A percentile compares a stretch with the other conserved stretches of the same genome.
These are phyloP conservation scores for Pangasius larnaudii DNA, from an alignment of 2,797 vertebrate species.

Conservation along the genomic window DNA sequence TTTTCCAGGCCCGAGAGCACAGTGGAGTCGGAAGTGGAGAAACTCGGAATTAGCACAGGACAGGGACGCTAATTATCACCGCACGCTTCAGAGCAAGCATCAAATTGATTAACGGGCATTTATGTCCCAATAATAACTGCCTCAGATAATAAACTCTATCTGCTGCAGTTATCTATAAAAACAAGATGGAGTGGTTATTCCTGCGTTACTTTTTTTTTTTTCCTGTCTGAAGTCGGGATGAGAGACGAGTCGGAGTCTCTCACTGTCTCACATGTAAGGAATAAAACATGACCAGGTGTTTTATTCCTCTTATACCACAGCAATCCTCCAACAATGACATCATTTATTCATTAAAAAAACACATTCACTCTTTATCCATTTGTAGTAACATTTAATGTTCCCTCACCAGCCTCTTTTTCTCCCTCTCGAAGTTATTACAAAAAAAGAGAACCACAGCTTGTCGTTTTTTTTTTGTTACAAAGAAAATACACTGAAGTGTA, in stretches of 20 bases:
- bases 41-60: slow-evolving; percentile 36
- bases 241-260: background rate
- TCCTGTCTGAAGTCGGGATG: slow-evolving; percentile 63
- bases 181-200: background rate
- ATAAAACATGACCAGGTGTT: background rate
- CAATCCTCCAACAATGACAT: background rate
- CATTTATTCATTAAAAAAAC: background rate
- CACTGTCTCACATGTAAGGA: too few species aligned
- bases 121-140: slow-evolving; percentile 45
- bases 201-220: background rate
- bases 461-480: too few species aligned
- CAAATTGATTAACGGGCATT: slow-evolving; percentile 47
- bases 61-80: slow-evolving; percentile 44
- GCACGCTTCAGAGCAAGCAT: slow-evolving; percentile 24
- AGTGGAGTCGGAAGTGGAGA: background rate
- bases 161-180: slow-evolving; percentile 12
- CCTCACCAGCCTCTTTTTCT: too few species aligned
- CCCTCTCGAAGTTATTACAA: too few species aligned
- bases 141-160: slow-evolving; percentile 30
- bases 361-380: background rate
- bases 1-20: slow-evolving; percentile 40
- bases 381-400: background rate
- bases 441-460: too few species aligned
- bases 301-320: background rate
- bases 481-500: too few species aligned